Base-by-base conservation (phyloP, 1,140 invertebrate species). In the Hermetia illucens region DNA sequence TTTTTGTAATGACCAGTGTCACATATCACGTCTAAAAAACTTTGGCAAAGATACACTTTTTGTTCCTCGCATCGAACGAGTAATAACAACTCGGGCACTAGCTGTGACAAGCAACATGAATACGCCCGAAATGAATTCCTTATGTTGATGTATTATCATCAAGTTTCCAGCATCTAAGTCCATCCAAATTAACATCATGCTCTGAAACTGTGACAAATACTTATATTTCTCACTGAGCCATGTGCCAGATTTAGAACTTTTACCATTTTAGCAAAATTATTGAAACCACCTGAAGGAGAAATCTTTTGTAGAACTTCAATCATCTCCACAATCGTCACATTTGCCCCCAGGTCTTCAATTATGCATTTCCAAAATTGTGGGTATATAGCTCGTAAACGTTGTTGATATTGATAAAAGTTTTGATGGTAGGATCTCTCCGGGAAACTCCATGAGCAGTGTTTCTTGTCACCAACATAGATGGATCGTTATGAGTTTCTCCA, bases 161-260 rank as follows among this genome's bases (percentile, higher is more conserved):
- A 90, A 62, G 56, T 89, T 89, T 25, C 84, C 84, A 31, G 75
- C 83, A 74, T 70, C 77, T 82, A 6, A 32, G n/a, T n/a, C n/a
- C n/a, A n/a, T n/a, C n/a, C n/a, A n/a, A n/a, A n/a, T n/a, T n/a
- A n/a, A n/a, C n/a, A n/a, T n/a, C n/a, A n/a, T n/a, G n/a, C n/a
- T n/a, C n/a, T n/a, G n/a, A n/a, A n/a, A n/a, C n/a, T n/a, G n/a
- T n/a, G n/a, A n/a, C n/a, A n/a, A n/a, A n/a, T n/a, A n/a, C n/a
- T n/a, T n/a, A n/a, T n/a, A n/a, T n/a, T n/a, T n/a, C n/a, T n/a
- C n/a, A n/a, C n/a, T n/a, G n/a, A n/a, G n/a, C 6, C 24, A 25
- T 25, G 6, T 25, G 24, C 24, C n/a, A 25, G n/a, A 8, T 25
- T n/a, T 8, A 25, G 24, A 25, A 8, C 6, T 8, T n/a, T 25